phyloP scores from a whole-genome alignment of 1,140 invertebrate genomes.

The Penaeus chinensis region DNA sequence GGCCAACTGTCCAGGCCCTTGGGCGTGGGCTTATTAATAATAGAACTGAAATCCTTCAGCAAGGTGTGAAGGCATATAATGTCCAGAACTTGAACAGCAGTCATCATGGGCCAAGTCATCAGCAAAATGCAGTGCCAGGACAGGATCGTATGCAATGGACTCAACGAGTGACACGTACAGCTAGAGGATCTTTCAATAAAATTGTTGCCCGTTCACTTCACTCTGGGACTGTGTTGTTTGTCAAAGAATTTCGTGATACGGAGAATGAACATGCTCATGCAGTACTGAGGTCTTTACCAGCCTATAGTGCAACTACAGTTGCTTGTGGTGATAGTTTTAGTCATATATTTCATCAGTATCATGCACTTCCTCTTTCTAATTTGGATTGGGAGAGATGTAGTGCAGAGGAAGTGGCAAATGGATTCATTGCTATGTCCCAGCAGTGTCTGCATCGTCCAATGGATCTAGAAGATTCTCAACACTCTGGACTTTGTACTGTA shows the following conservation, averaged over 20 bases:
- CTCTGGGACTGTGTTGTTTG: conserved; percentile 44
- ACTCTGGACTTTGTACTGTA: conserved; percentile 37
- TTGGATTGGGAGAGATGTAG: conserved; percentile 45
- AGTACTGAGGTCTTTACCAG: conserved; percentile 59
- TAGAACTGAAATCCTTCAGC: conserved; percentile 49
- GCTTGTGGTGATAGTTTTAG: conserved; percentile 9
- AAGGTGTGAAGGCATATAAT: conserved; percentile 54
- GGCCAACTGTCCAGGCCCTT: conserved; percentile 56
- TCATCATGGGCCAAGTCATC: conserved; percentile 28
- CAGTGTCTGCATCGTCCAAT: conserved; percentile 47
- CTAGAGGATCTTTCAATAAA: conserved; percentile 49
- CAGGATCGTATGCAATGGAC: conserved; percentile 34
- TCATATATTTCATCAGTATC: conserved; percentile 18
- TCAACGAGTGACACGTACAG: conserved; percentile 26
- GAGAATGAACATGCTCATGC: conserved; percentile 64
- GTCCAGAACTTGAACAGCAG: conserved; percentile 49
- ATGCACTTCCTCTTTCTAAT: conserved; percentile 23
- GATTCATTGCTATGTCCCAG: conserved; percentile 58
- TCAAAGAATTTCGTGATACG: conserved; percentile 63
- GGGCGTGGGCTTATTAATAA: conserved; percentile 44
- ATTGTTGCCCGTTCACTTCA: conserved; percentile 52
- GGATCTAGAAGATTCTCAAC: conserved; percentile 50
- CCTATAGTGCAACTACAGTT: conserved; percentile 61
- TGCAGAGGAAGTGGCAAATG: conserved; percentile 53
- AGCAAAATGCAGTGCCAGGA: conserved; percentile 20